These are phyloP conservation scores for Geococcyx californianus DNA, from an alignment of 2,113 vertebrate genomes.

Conservation along the genomic window DNA sequence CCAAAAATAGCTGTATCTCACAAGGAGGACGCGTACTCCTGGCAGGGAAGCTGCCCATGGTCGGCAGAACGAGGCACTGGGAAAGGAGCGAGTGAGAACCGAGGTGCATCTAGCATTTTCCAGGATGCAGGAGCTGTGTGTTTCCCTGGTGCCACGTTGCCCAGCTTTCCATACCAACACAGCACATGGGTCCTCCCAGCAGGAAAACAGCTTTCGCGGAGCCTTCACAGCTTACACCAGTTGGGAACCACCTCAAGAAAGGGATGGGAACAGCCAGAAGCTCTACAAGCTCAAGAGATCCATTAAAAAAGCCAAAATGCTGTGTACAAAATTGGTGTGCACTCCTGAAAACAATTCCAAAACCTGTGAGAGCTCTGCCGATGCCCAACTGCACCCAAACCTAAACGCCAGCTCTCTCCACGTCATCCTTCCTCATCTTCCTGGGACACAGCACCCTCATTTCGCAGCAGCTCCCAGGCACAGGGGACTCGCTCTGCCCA, in stretches of 20 bases:
- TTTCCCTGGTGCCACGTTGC: neutral
- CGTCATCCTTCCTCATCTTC: neutral
- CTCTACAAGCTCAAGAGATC: neutral
- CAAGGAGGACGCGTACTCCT: neutral
- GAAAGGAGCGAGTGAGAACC: neutral
- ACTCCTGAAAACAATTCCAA: neutral
- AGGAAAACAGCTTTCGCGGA: neutral
- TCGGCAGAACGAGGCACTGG: fast-evolving
- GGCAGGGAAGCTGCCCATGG: neutral
- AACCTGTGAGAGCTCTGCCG: fast-evolving
- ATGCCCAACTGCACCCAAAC: neutral
- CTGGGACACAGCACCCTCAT: neutral
- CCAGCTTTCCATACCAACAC: neutral
- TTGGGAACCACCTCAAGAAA: neutral
- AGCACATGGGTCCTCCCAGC: neutral
- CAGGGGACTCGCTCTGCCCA: neutral
- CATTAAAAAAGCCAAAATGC: neutral
- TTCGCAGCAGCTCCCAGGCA: neutral
- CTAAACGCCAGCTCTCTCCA: neutral
- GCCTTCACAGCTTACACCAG: neutral
- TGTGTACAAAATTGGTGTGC: fast-evolving
- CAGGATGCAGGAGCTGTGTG: no score
- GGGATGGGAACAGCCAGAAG: neutral
- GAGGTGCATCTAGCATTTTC: neutral
- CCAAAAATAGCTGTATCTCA: conserved; percentile 25